Percentiles rank a stretch among this genome's conserved stretches.
phyloP scores from a whole-genome alignment of 2,888 invertebrate genomes.

The Catocala fraxini region DNA sequence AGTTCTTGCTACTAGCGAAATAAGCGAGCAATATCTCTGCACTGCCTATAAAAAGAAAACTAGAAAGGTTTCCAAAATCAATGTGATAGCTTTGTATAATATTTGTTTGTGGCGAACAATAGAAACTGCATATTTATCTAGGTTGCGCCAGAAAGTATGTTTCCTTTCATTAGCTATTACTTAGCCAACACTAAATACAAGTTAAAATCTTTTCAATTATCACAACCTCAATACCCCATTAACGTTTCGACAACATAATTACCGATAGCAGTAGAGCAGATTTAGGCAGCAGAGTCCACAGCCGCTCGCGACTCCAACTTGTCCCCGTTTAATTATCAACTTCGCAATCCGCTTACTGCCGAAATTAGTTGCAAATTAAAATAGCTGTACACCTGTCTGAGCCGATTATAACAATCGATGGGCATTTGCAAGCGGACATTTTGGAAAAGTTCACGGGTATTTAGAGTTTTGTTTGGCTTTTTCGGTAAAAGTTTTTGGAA shows the following conservation, averaged over 20 bases:
- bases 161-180: no score
- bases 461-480: conserved; percentile 20
- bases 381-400: conserved; percentile 78
- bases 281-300: conserved; percentile 32
- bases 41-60: no score
- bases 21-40: no score
- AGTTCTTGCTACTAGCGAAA: no score
- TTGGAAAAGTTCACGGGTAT: conserved; percentile 32
- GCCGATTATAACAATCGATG: conserved; percentile 72
- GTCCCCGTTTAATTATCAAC: conserved; percentile 69
- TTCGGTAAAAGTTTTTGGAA: conserved; percentile 2
- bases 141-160: no score
- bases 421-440: conserved; percentile 40
- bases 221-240: conserved; percentile 42
- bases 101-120: no score
- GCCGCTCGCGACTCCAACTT: conserved; percentile 58
- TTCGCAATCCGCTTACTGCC: conserved; percentile 78
- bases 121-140: no score
- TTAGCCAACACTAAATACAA: neutral
- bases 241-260: conserved; percentile 43
- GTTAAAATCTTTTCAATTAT: neutral
- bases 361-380: conserved; percentile 82
- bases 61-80: no score
- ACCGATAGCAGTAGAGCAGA: conserved; percentile 49
- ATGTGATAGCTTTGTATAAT: no score